Evolutionary conservation across 92 coral and sea anemone species (phyloP).

Genomic region (Paramuricea clavata): DNA sequence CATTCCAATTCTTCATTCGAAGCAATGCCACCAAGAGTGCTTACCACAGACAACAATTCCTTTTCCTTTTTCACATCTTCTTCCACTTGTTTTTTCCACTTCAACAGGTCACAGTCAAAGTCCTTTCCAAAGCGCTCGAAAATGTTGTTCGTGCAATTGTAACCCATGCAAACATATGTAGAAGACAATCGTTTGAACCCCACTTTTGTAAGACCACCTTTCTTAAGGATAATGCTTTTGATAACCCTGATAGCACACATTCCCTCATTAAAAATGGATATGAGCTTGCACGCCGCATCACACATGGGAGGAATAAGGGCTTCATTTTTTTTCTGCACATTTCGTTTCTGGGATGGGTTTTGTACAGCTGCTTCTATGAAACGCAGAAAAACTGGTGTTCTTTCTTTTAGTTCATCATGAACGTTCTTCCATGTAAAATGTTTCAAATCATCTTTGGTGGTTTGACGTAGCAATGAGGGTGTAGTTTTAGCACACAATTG

Average conservation of each 20-base stretch:
- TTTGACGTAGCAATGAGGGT: slow-evolving; percentile 38
- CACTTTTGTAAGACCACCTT: slow-evolving; percentile 64
- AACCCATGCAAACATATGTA: slow-evolving; percentile 50
- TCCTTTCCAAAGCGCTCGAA: slow-evolving; percentile 57
- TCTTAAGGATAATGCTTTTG: slow-evolving; percentile 51
- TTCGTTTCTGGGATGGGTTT: slow-evolving; percentile 69
- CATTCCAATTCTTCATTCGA: not conserved
- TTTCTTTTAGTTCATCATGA: slow-evolving; percentile 40
- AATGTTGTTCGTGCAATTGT: slow-evolving; percentile 50
- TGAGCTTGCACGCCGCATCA: slow-evolving; percentile 64
- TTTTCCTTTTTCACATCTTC: not conserved
- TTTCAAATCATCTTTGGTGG: slow-evolving; percentile 28
- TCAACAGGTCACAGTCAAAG: slow-evolving; percentile 24
- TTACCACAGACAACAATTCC: not conserved
- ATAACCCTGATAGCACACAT: slow-evolving; percentile 44
- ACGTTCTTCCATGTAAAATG: slow-evolving; percentile 37
- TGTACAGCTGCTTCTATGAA: slow-evolving; percentile 29
- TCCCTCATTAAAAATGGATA: slow-evolving; percentile 50
- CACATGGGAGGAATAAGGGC: slow-evolving; percentile 54
- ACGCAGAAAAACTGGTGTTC: slow-evolving; percentile 1
- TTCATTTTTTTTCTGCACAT: slow-evolving; percentile 42
- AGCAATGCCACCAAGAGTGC: not conserved
- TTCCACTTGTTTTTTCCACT: slow-evolving; percentile 17
- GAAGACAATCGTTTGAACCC: slow-evolving; percentile 53
- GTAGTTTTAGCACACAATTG: slow-evolving; percentile 43